Evolutionary conservation across 2,797 vertebrate genomes (phyloP), one percentile per base, ranked within the genome.

Genomic region (Fundulus diaphanus): DNA sequence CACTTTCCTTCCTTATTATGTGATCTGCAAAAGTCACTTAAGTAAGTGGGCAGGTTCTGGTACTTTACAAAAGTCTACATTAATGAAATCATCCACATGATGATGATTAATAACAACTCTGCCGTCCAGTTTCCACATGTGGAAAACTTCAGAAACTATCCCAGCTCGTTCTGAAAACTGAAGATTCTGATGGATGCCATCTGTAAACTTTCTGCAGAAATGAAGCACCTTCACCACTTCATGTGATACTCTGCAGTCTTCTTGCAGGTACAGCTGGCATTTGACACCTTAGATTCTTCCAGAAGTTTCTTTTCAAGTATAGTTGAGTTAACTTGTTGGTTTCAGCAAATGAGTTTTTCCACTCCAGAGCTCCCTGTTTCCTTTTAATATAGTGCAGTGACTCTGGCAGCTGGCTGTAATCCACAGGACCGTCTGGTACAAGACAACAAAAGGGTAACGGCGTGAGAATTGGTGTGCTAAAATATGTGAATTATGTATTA

Each of bases 231-330:
- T 7, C 49, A 11, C 56, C 24, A 2, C 51, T 75, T 77, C 16
- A 82, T 3, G 74, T 48, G 15, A 29, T 1, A 29, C 66, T 76
- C 9, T 54, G 82, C 7, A 0, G 7, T 65, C 15, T 80, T 56
- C 72, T 61, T 24, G 48, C 40, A 2, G 90, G 89, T 13, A 80
- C 82, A 0, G 88, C 68, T 1, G 97, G 97, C 97, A 99, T 97
- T 44, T 89, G 91, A 80, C 96, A 98, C 69, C 95, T 92, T 46
- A 99, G 84, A 0, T 93, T 92, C 81, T 97, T 99, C 98, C 97
- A 99, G 88, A 99, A 98, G 56, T 78, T 94, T 74, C 93, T 93
- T 68, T 94, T 93, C 29, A 76, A 73, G 46, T 24, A 0, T 1
- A 75, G 3, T 8, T 27, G 71, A 5, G 4, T 70, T 44, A 72